Percentiles rank a stretch among this genome's conserved stretches.
Conservation (phyloP, 53 echinoderm and acorn worm genomes). For the Paracentrotus lividus region DNA sequence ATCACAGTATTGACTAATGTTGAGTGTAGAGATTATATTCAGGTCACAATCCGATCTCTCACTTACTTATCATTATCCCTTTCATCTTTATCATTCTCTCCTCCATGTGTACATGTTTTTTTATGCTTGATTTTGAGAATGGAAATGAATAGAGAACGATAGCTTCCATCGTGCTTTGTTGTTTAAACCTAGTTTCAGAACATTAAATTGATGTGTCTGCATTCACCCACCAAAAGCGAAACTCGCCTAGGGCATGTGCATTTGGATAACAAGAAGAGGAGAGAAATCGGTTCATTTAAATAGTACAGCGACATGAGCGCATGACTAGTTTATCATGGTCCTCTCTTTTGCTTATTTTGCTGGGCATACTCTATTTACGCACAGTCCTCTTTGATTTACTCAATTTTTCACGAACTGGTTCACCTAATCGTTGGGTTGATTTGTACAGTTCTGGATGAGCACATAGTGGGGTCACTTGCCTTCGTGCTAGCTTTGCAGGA, state of each 20-base stretch:
- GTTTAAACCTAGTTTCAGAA: slow-evolving; percentile 42
- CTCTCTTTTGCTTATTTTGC: background rate
- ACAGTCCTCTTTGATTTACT: slow-evolving; percentile 4
- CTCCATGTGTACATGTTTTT: background rate
- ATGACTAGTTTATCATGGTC: slow-evolving; percentile 15
- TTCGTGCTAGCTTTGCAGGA: background rate
- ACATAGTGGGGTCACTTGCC: slow-evolving; percentile 33
- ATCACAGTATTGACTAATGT: too few species aligned
- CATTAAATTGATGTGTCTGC: slow-evolving; percentile 44
- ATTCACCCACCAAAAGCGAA: slow-evolving; percentile 32
- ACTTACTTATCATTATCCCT: too few species aligned
- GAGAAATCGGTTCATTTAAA: background rate
- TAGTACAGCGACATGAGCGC: slow-evolving; percentile 52
- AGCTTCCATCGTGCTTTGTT: background rate
- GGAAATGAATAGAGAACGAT: background rate
- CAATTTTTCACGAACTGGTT: slow-evolving; percentile 41
- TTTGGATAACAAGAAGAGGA: background rate
- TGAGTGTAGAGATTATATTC: too few species aligned
- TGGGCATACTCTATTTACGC: background rate
- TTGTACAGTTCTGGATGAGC: slow-evolving; percentile 35
- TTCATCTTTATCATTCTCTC: too few species aligned
- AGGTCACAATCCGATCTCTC: too few species aligned
- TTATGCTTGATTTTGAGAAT: background rate
- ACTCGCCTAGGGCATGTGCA: slow-evolving; percentile 43
- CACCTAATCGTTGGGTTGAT: slow-evolving; percentile 25